Conservation (phyloP, 37 sponge, comb jelly and placozoan species). For the Spongilla lacustris region DNA sequence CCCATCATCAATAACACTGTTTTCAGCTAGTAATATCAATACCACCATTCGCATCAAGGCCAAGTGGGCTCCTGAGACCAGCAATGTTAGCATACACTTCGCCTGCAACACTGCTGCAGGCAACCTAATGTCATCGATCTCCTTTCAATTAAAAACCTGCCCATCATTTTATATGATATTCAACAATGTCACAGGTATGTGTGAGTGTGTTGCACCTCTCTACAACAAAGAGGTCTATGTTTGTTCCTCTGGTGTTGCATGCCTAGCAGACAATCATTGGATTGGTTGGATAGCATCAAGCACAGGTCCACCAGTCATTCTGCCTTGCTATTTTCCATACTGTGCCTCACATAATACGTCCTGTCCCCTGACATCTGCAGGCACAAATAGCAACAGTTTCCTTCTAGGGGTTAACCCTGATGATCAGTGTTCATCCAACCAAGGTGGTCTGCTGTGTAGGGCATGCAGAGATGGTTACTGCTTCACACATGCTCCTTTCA, state of each 20-base stretch:
- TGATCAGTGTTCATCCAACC: background rate
- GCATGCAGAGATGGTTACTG: conserved; percentile 5
- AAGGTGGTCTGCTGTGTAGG: conserved; percentile 4
- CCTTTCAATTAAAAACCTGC: background rate
- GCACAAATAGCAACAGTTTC: background rate
- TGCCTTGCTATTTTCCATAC: background rate
- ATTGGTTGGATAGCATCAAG: background rate
- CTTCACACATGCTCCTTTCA: background rate
- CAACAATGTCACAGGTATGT: background rate
- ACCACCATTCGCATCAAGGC: background rate
- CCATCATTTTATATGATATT: background rate
- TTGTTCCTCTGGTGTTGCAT: background rate
- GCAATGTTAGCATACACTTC: background rate
- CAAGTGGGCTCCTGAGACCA: background rate
- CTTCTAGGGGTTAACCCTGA: background rate
- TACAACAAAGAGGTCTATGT: background rate
- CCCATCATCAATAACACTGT: background rate
- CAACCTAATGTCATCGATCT: background rate
- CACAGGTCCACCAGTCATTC: background rate
- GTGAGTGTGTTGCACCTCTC: background rate
- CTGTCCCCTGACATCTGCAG: background rate
- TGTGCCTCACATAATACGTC: background rate
- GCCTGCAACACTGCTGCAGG: background rate
- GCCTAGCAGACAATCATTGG: background rate
- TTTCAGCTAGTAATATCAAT: background rate